Evolutionary conservation across 2,888 invertebrate species (phyloP), one percentile per base, ranked within the genome.

Genomic region (Strigamia maritima): DNA sequence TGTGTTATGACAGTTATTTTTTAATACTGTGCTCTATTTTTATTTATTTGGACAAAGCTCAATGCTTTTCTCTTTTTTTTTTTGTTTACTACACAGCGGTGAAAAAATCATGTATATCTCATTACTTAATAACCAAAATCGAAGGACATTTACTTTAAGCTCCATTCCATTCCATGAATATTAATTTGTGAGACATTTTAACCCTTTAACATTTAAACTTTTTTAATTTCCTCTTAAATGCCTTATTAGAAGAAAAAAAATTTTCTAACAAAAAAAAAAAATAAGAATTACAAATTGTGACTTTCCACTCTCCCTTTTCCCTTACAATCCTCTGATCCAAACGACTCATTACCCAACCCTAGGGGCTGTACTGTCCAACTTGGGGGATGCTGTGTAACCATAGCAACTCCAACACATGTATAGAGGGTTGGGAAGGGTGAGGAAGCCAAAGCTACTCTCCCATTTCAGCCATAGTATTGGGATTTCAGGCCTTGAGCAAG

Each of bases 11-110:
- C 75, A 75, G 28, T 4, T 8, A 10, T 75, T 26, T 75, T 75
- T 35, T 75, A 2, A 3, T 24, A 19, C 24, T n/a, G 2, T 60
- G 54, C 19, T 16, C 54, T 54, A 54, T 19, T 54, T 54, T 54
- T 54, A 54, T 54, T n/a, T n/a, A 54, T 54, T 54, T 54, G 60
- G 60, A 60, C 24, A 60, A 60, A 60, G 60, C 19, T 60, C 60
- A 60, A 60, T 24, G 60, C 10, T 60, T 60, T 24, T 24, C 22
- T 19, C 16, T 10, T 31, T 6, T 31, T 31, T 44, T 44, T 44
- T 44, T 44, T 44, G 1, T 16, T 10, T 44, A 6, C 40, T 44
- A 10, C 2, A 10, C 1, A 44, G 10, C 40, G 6, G 38, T 6
- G 10, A 38, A 38, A 38, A 44, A 14, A 44, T 44, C 16, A 44